Evolutionary conservation across 2,888 invertebrate genomes (phyloP).

Genomic region (Drosophila subquinaria): DNA sequence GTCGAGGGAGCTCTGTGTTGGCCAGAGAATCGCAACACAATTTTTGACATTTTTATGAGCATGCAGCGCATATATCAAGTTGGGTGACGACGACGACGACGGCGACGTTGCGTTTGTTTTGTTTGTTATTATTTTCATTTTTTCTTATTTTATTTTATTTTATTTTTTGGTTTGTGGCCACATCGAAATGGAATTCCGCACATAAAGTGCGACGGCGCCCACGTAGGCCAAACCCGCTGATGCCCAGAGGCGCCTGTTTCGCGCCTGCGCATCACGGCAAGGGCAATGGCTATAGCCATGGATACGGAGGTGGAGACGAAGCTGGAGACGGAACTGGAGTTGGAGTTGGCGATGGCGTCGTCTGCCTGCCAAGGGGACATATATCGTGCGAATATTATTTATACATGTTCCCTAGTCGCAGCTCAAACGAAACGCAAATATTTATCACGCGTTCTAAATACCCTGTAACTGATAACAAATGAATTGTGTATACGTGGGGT

Average conservation of each 20-base stretch:
- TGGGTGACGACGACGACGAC: conserved; percentile 55
- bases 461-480: conserved; percentile 24
- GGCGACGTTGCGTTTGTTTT: conserved; percentile 54
- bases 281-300: conserved; percentile 18
- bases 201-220: conserved; percentile 75
- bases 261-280: conserved; percentile 71
- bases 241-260: conserved; percentile 83
- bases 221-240: conserved; percentile 70
- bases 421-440: conserved; percentile 71
- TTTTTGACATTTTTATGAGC: conserved; percentile 85
- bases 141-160: conserved; percentile 2
- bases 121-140: conserved; percentile 22
- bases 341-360: conserved; percentile 49
- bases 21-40: conserved; percentile 52
- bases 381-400: conserved; percentile 85
- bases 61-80: conserved; percentile 83
- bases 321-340: not conserved
- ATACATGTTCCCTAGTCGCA: conserved; percentile 67
- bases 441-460: conserved; percentile 73
- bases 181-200: conserved; percentile 67
- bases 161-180: conserved; percentile 24
- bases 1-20: conserved; percentile 1
- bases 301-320: conserved; percentile 7
- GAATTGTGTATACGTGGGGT: not conserved
- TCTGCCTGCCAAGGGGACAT: conserved; percentile 79